Percentiles rank a stretch among this genome's conserved stretches.
Evolutionary conservation across 2,797 vertebrate species (phyloP).

Genomic region (Tapera naevia): DNA sequence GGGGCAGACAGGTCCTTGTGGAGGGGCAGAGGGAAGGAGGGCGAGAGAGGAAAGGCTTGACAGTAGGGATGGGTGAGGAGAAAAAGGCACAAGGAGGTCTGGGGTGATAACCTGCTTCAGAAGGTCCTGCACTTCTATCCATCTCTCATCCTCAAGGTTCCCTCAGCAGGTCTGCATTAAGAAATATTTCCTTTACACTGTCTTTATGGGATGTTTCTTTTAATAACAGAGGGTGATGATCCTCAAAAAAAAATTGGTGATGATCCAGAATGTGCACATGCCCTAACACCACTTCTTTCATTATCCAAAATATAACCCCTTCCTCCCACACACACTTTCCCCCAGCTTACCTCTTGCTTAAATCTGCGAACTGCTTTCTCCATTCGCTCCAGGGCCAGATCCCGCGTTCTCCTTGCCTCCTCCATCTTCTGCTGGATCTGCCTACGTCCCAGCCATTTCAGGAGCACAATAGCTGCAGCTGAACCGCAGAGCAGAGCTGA

Average conservation of each 20-base stretch:
- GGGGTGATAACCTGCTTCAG: not conserved
- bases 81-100: not conserved
- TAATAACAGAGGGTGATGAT: not conserved
- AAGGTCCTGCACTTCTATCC: not conserved
- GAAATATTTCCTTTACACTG: not conserved
- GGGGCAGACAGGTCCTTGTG: not conserved
- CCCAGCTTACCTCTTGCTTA: slow-evolving; percentile 31
- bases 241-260: not conserved
- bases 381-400: slow-evolving; percentile 20
- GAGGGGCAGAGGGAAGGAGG: not conserved
- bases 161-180: not conserved
- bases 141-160: not conserved
- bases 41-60: not conserved
- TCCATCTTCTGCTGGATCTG: slow-evolving; percentile 45
- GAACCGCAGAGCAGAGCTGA: slow-evolving; percentile 3
- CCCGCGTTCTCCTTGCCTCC: not conserved
- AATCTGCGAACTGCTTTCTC: not conserved
- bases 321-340: not conserved
- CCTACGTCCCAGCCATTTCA: not conserved
- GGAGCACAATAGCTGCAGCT: not conserved
- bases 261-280: rapidly evolving
- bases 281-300: not conserved
- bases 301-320: not conserved
- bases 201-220: not conserved
- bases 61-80: not conserved